phyloP scores from a whole-genome alignment of 2,888 invertebrate genomes.

The Drosophila koepferae region DNA sequence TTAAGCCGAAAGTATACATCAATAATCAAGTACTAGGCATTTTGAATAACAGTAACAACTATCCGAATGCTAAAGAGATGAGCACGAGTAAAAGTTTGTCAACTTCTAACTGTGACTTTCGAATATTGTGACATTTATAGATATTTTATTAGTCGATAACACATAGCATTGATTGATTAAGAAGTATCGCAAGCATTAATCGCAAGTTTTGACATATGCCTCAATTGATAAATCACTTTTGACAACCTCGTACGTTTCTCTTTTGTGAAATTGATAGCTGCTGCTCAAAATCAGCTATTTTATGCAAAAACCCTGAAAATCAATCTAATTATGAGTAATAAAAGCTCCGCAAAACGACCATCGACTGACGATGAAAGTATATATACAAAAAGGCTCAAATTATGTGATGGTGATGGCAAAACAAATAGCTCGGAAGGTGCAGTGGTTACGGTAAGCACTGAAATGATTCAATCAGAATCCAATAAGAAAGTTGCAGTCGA shows the following conservation, averaged over 20 bases:
- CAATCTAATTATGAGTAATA: neutral
- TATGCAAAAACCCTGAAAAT: neutral
- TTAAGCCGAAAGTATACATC: no score
- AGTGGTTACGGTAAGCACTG: no score
- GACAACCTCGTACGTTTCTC: neutral
- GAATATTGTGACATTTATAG: neutral
- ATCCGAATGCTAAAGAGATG: neutral
- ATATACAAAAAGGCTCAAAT: neutral
- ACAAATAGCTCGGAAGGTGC: no score
- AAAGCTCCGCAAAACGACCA: neutral
- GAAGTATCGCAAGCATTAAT: neutral
- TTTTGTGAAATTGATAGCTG: neutral
- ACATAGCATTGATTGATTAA: no score
- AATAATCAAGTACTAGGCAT: no score
- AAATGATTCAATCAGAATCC: no score
- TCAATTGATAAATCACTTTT: neutral
- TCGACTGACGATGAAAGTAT: neutral
- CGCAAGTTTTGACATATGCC: neutral
- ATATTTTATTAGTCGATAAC: neutral
- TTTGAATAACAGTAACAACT: neutral
- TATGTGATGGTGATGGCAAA: no score
- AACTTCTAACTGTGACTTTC: neutral
- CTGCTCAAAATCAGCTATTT: neutral
- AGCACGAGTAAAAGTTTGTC: no score
- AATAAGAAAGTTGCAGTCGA: no score